phyloP scores from a whole-genome alignment of 2,888 invertebrate genomes.

The Neria commutata region DNA sequence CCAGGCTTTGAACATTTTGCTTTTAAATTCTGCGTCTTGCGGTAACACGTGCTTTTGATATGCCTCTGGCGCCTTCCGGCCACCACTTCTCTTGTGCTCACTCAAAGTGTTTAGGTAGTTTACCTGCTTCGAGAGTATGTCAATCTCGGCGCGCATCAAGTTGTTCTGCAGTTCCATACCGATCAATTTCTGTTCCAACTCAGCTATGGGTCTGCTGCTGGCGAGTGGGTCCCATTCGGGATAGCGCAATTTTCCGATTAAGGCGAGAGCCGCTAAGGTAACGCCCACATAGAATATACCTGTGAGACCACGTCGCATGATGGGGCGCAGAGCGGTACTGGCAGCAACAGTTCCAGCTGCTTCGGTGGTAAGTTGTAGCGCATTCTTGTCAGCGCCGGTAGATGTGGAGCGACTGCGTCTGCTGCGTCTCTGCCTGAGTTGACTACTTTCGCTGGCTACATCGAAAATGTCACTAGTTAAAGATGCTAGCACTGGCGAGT shows the following conservation, averaged over 20 bases:
- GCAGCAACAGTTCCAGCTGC: neutral
- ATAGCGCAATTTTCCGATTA: constrained; percentile 48
- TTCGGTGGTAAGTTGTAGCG: constrained; percentile 5
- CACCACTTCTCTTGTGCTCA: neutral
- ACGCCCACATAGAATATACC: constrained; percentile 49
- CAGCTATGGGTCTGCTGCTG: constrained; percentile 22
- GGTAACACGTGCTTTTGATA: constrained; percentile 9
- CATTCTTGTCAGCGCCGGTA: neutral
- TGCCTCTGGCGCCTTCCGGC: neutral
- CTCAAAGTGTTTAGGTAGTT: constrained; percentile 43
- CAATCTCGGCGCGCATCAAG: constrained; percentile 57
- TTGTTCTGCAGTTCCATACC: constrained; percentile 57
- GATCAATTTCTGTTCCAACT: constrained; percentile 43
- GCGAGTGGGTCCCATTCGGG: constrained; percentile 42
- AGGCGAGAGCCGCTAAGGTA: constrained; percentile 44
- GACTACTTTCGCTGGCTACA: constrained; percentile 4
- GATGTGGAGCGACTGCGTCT: constrained; percentile 18
- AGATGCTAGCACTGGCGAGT: constrained; percentile 6
- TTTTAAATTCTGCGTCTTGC: neutral
- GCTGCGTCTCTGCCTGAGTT: constrained; percentile 7
- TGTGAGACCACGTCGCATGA: constrained; percentile 42
- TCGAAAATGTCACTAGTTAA: neutral
- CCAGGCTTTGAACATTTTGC: constrained; percentile 49
- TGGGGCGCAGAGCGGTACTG: constrained; percentile 15
- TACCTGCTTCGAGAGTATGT: constrained; percentile 54